Evolutionary conservation across 1,140 invertebrate species (phyloP).

Genomic region (Telenomus remus): DNA sequence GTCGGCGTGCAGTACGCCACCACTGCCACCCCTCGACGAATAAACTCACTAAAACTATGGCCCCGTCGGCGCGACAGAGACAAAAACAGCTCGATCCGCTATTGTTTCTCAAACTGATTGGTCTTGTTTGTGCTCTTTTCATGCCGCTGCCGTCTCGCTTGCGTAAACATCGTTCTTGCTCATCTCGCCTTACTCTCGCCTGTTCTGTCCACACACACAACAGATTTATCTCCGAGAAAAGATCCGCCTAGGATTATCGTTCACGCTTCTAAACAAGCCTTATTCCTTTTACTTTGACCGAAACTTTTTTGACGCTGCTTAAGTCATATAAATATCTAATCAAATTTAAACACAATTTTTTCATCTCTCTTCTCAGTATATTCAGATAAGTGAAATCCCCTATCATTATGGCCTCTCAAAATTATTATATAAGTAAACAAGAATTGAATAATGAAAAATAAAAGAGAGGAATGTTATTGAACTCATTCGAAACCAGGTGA

Average conservation of each 20-base stretch:
- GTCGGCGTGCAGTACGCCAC: constrained; percentile 33
- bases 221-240: constrained; percentile 16
- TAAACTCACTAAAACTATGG: constrained; percentile 53
- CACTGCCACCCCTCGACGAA: constrained; percentile 49
- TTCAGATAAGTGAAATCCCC: no score
- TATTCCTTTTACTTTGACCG: no score
- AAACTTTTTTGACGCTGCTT: no score
- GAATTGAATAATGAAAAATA: no score
- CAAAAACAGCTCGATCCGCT: constrained; percentile 21
- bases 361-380: no score
- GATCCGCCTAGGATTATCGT: background rate
- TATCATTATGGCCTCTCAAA: no score
- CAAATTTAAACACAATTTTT: no score
- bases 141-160: constrained; percentile 18
- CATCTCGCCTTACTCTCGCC: constrained; percentile 6
- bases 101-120: constrained; percentile 51
- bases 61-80: constrained; percentile 13
- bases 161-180: constrained; percentile 1
- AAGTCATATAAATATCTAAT: no score
- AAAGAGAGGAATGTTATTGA: no score
- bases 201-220: constrained; percentile 5
- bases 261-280: no score
- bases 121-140: constrained; percentile 41
- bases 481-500: no score
- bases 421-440: no score